Evolutionary conservation across 2,113 vertebrate genomes (phyloP).

Genomic region (Etheostoma spectabile): DNA sequence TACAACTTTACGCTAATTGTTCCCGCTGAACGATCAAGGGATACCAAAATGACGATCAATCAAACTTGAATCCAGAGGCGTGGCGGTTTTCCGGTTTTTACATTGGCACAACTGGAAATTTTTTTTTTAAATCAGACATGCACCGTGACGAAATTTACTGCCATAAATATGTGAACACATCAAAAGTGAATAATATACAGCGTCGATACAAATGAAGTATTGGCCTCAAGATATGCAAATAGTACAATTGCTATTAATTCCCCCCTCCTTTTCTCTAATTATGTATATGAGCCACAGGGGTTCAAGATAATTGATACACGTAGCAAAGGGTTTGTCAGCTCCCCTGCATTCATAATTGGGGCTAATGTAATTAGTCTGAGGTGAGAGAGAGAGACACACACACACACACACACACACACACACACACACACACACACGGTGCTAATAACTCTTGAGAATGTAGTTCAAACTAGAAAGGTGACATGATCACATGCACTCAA

Average conservation of each 20-base stretch:
- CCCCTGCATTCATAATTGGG: conserved; percentile 45
- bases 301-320: conserved; percentile 32
- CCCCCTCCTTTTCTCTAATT: not conserved
- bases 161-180: not conserved
- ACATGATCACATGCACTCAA: not conserved
- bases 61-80: not conserved
- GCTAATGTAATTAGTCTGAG: conserved; percentile 44
- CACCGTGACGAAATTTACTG: not conserved
- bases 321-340: conserved; percentile 19
- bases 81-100: no score
- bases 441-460: conserved; percentile 10
- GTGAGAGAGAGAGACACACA: not conserved
- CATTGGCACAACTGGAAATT: not conserved
- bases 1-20: no score
- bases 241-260: not conserved
- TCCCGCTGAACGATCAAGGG: not conserved
- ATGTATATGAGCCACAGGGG: conserved; percentile 5
- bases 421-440: not conserved
- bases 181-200: not conserved
- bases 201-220: not conserved
- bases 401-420: not conserved
- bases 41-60: not conserved
- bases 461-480: not conserved
- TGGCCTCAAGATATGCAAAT: not conserved
- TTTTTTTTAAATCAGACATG: not conserved